phyloP scores from a whole-genome alignment of 2,888 invertebrate genomes.

The Nephrotoma appendiculata region DNA sequence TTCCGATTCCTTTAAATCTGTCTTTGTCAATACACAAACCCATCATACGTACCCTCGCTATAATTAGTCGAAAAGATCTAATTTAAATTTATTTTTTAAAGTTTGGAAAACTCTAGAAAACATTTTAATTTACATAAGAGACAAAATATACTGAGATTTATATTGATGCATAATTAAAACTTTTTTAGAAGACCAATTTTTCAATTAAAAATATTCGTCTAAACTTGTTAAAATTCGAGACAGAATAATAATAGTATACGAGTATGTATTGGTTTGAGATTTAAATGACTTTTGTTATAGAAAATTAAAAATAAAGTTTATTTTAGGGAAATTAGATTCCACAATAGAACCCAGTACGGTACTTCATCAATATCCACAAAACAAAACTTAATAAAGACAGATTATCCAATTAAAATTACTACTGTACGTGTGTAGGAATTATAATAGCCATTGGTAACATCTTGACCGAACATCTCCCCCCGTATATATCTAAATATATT shows the following conservation, averaged over 20 bases:
- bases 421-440: background rate
- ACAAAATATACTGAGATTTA: background rate
- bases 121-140: background rate
- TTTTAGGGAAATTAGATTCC: no score
- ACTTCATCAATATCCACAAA: no score
- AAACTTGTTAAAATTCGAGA: background rate
- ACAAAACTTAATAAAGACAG: background rate
- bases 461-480: background rate
- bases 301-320: no score
- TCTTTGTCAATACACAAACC: background rate
- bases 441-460: background rate
- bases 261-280: background rate
- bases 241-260: background rate
- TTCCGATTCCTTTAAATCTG: background rate
- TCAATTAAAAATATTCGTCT: background rate
- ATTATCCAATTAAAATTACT: background rate
- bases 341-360: no score
- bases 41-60: background rate
- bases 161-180: background rate
- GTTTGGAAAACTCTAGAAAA: background rate
- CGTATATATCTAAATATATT: background rate
- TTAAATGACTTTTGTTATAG: background rate
- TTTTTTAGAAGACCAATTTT: background rate
- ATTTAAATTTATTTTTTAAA: background rate
- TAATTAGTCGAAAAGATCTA: background rate